Conservation (phyloP, 2,888 invertebrate genomes). For the Leptopilina myrica region DNA sequence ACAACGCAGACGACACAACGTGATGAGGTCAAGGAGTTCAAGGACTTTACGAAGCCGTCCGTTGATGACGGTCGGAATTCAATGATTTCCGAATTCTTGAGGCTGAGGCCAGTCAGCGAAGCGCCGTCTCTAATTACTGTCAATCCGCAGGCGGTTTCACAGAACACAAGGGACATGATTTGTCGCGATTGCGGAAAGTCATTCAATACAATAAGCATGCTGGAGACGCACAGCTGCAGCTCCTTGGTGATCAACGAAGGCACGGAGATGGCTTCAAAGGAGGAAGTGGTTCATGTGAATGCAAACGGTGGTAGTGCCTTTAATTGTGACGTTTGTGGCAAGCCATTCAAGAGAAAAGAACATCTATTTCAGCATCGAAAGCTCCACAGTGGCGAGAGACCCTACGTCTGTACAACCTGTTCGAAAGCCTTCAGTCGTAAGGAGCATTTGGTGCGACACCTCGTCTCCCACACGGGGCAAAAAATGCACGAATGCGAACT, state of each 20-base stretch:
- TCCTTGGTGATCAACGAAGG: conserved; percentile 65
- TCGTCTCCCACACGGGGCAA: conserved; percentile 83
- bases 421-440: conserved; percentile 84
- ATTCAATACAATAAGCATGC: conserved; percentile 67
- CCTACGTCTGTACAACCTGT: conserved; percentile 83
- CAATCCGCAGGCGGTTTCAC: conserved; percentile 71
- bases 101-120: conserved; percentile 71
- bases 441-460: conserved; percentile 83
- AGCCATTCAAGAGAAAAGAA: conserved; percentile 83
- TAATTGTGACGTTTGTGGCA: conserved; percentile 81
- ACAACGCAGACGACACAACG: conserved; percentile 65
- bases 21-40: conserved; percentile 71
- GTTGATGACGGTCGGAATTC: conserved; percentile 70
- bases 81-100: conserved; percentile 73
- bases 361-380: conserved; percentile 84
- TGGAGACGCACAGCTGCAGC: conserved; percentile 69
- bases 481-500: conserved; percentile 83
- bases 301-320: conserved; percentile 66
- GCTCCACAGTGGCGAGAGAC: conserved; percentile 82
- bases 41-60: conserved; percentile 66
- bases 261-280: conserved; percentile 57
- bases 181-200: conserved; percentile 75
- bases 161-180: conserved; percentile 60
- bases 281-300: conserved; percentile 52
- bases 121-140: conserved; percentile 69